These are phyloP conservation scores for Ctena decussata DNA, from an alignment of 2,888 invertebrate species.

Conservation along the genomic window DNA sequence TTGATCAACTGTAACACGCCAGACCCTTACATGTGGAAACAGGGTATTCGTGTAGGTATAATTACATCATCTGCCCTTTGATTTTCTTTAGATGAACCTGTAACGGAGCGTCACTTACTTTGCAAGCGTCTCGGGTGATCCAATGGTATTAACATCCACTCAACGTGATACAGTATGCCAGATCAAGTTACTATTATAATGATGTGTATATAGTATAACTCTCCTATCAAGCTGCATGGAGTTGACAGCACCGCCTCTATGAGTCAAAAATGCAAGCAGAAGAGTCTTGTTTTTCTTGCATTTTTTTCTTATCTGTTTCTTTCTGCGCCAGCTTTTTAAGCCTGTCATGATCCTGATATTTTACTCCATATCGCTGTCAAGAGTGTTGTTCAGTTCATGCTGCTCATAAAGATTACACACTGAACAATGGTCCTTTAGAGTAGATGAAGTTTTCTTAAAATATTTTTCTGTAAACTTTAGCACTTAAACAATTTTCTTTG, in stretches of 20 bases:
- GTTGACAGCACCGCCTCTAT: conserved; percentile 29
- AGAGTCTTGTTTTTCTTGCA: neutral
- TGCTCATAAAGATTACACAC: conserved; percentile 4
- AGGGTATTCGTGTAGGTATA: neutral
- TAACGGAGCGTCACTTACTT: no score
- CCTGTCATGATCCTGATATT: neutral
- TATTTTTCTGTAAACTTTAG: conserved; percentile 11
- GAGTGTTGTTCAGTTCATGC: neutral
- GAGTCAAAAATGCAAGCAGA: conserved; percentile 15
- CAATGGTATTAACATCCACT: no score
- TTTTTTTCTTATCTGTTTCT: neutral
- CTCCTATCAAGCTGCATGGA: conserved; percentile 27
- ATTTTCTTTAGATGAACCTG: no score
- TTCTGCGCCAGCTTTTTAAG: neutral
- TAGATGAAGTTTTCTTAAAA: conserved; percentile 17
- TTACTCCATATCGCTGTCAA: neutral
- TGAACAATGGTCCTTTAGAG: conserved; percentile 23
- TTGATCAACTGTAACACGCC: neutral
- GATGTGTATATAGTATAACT: conserved; percentile 37
- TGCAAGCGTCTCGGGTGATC: no score
- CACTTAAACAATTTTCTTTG: neutral
- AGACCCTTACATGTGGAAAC: neutral
- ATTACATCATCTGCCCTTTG: no score
- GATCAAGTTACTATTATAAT: no score
- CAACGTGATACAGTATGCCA: no score